phyloP scores from a whole-genome alignment of 2,113 vertebrate genomes.

The Oncorhynchus masou region DNA sequence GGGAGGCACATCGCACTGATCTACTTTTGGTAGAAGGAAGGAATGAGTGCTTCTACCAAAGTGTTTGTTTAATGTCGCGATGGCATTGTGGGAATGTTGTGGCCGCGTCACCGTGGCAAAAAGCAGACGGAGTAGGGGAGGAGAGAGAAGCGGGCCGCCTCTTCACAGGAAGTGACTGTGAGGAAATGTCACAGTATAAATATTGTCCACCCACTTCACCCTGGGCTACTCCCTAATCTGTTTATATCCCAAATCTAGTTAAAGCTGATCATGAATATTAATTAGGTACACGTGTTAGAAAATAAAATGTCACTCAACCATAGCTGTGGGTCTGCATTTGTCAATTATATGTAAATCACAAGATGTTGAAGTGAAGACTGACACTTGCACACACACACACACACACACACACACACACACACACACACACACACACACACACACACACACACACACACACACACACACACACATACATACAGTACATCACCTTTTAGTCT shows the following conservation, averaged over 20 bases:
- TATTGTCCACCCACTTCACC: too few relatives aligned
- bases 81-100: too few relatives aligned
- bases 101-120: neutral
- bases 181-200: neutral
- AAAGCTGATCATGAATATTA: neutral
- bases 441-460: too few relatives aligned
- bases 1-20: slow-evolving; percentile 13
- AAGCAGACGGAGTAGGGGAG: neutral
- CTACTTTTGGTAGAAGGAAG: slow-evolving; percentile 4
- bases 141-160: neutral
- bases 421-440: too few relatives aligned
- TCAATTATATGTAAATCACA: too few relatives aligned
- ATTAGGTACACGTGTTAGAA: neutral
- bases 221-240: neutral
- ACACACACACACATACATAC: too few relatives aligned
- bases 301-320: too few relatives aligned
- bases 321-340: too few relatives aligned
- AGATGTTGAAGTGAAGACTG: too few relatives aligned
- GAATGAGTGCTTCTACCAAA: neutral
- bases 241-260: neutral
- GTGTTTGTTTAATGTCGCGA: neutral
- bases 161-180: neutral
- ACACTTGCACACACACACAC: too few relatives aligned
- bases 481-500: neutral
- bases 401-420: too few relatives aligned